Evolutionary conservation across 2,888 invertebrate genomes (phyloP), one percentile per base, ranked within the genome.

Genomic region (Limnephilus marmoratus): DNA sequence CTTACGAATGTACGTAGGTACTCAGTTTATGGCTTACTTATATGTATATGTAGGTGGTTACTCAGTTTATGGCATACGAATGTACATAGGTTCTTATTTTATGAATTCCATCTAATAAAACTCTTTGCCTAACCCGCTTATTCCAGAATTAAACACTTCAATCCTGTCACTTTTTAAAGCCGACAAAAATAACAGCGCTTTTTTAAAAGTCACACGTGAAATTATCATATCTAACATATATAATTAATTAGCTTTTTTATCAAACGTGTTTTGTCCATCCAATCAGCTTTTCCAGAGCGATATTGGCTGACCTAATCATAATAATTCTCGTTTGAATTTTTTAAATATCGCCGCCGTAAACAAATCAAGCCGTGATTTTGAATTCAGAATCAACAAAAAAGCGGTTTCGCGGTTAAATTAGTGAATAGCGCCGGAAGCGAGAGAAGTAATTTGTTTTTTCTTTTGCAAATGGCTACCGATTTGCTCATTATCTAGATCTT

Each of bases 391-490:
- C 31, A 31, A 82, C 29, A 82, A 82, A 82, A 82, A 82, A 82
- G 31, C 11, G 29, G 82, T 82, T 82, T 82, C 34, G 82, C 82
- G 31, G 31, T 18, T 34, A 31, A 82, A 82, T 68, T 68, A 24
- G 24, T 24, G 24, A 68, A 24, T n/a, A 24, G 82, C 82, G 81
- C 82, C 82, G 82, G 82, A 82, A 82, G 82, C 82, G 15, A 29
- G 82, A 34, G 15, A 82, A 5, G 15, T 82, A 31, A 34, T 82
- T 82, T 31, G 82, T 82, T 82, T 82, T 82, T 82, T 29, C 24
- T 18, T 81, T 81, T 81, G 31, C 82, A 82, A 82, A 82, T 82
- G 82, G 82, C 82, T 82, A 82, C 82, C 82, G 82, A 82, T 82
- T 31, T 31, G 15, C 31, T 82, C 82, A 82, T 82, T 34, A 82